Evolutionary conservation across 1,140 invertebrate species (phyloP), one percentile per base, ranked within the genome.

Genomic region (Drosophila kikkawai): DNA sequence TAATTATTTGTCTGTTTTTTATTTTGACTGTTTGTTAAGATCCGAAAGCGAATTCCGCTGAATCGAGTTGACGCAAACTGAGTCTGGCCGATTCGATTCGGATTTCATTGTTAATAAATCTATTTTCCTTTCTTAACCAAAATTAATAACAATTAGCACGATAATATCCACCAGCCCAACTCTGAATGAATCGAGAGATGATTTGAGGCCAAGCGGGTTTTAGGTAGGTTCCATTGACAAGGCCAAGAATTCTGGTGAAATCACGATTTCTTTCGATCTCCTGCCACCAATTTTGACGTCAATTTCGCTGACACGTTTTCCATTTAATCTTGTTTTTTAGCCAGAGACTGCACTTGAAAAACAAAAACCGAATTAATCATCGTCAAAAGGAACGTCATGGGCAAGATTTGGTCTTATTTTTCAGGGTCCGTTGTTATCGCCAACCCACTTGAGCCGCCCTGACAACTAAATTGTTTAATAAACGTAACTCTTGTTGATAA

Each of bases 381-480:
- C 50, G 63, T 77, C 75, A 77, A 4, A 2, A 1, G 47, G 32
- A 69, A 29, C 60, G 73, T 64, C 64, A 77, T 45, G 29, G 42
- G 36, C 66, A 73, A 76, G 82, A 66, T 68, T 58, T 69, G 56
- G 75, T 77, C 74, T 44, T 68, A 58, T 75, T 75, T 66, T 82
- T 74, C 74, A 76, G 45, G 74, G 71, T 45, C 19, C 26, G 9
- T 17, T 12, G 29, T 59, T 73, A 76, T 76, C 71, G 7, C n/a
- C 3, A 29, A 22, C 19, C 56, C 63, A 77, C 73, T 77, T 19
- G 37, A 77, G 29, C 13, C 74, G 19, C 56, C 75, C 74, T 74
- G 78, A 66, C 57, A 81, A 81, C 82, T 64, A 69, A 80, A 81
- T 81, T 66, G 82, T 80, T 84, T 80, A 80, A 75, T 78, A 85